Evolutionary conservation across 2,888 invertebrate genomes (phyloP), one percentile per base, ranked within the genome.

Genomic region (Ochropleura plecta): DNA sequence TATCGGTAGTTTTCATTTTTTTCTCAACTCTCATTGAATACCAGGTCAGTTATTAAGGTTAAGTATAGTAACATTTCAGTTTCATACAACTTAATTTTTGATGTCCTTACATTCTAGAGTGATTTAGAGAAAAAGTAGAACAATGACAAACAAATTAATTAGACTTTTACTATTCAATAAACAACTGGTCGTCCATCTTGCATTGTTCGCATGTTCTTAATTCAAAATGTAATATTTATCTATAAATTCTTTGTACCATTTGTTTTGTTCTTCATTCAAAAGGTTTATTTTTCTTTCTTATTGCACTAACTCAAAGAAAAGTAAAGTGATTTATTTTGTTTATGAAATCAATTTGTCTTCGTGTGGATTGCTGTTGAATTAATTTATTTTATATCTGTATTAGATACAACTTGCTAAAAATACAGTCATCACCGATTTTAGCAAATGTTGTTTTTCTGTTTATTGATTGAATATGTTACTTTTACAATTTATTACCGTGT

Each of bases 141-240:
- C 4, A 42, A 8, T 20, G 20, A 48, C 30, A 55, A 16, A 16
- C 16, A 12, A 49, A 49, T 14, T 40, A 46, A 73, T 53, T 42
- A 53, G 12, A 62, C 42, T n/a, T 12, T 53, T 20, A 48, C 42
- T 49, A n/a, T n/a, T 63, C 44, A 64, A 49, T 48, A 49, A 9
- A 55, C 20, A 44, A 8, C 40, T 10, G 16, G 49, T 59, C 59
- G 40, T 59, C 57, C 51, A 74, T 75, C 20, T 60, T 46, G 8
- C 14, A 53, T 49, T 64, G 46, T 57, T 81, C 66, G 57, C 77
- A 75, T 66, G 62, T 81, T 84, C 81, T 79, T 64, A 77, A 78
- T 84, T 81, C 69, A 74, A 84, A 81, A 65, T 76, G 16, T 76
- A 76, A 74, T 76, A 62, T n/a, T 6, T 62, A 42, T 44, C n/a